phyloP scores from a whole-genome alignment of 2,797 vertebrate genomes.

The Galago senegalensis region DNA sequence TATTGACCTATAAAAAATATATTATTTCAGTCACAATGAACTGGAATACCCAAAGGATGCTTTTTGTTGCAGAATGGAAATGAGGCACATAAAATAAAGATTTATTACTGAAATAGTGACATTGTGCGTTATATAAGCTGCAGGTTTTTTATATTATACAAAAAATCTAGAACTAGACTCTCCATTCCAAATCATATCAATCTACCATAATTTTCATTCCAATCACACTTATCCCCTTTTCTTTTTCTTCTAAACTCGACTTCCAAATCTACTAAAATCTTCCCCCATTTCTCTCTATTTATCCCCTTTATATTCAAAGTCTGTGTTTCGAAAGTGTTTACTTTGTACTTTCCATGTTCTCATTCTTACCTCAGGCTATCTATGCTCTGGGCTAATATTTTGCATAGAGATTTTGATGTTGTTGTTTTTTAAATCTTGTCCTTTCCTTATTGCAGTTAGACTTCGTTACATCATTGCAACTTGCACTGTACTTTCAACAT shows the following conservation, averaged over 20 bases:
- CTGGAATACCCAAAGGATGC: not conserved
- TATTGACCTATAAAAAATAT: not conserved
- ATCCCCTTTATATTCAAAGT: not conserved
- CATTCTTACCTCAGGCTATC: not conserved
- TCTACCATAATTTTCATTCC: not conserved
- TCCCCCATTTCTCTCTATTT: not conserved
- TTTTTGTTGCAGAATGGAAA: not conserved
- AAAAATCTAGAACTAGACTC: not conserved
- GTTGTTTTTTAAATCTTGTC: not conserved
- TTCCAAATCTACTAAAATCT: not conserved
- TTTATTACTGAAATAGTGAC: not conserved
- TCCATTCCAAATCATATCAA: not conserved
- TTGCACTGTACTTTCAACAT: not conserved
- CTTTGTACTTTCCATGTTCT: not conserved
- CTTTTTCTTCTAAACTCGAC: not conserved
- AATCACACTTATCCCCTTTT: not conserved
- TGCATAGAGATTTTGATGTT: not conserved
- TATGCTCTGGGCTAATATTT: not conserved
- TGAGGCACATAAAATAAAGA: not conserved
- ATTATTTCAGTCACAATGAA: constrained; percentile 19
- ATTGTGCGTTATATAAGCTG: not conserved
- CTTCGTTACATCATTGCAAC: not conserved
- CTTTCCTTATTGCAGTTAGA: not conserved
- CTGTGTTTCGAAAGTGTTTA: not conserved
- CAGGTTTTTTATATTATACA: not conserved